phyloP scores from a whole-genome alignment of 2,113 vertebrate genomes.

The Polyodon spathula region DNA sequence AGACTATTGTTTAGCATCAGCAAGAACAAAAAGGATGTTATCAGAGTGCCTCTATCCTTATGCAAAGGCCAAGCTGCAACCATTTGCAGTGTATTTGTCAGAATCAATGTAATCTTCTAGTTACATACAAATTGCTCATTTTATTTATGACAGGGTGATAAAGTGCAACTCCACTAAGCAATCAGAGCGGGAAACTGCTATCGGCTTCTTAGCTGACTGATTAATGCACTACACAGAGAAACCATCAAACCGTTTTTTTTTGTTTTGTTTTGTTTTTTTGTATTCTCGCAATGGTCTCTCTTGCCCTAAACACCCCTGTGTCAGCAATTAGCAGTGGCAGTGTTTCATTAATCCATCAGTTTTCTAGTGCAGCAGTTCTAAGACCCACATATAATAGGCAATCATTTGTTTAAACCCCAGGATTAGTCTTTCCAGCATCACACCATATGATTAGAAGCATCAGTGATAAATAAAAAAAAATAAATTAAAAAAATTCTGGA shows the following conservation, averaged over 20 bases:
- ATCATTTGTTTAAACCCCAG: constrained; percentile 53
- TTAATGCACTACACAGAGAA: constrained; percentile 40
- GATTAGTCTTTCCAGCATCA: constrained; percentile 44
- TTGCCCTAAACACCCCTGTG: constrained; percentile 50
- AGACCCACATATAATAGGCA: constrained; percentile 54
- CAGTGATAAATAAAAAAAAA: constrained; percentile 12
- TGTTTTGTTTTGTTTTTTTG: constrained; percentile 27
- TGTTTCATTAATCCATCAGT: constrained; percentile 69
- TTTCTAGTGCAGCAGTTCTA: constrained; percentile 57
- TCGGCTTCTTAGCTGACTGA: constrained; percentile 41
- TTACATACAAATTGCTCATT: neutral
- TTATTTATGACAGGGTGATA: constrained; percentile 14
- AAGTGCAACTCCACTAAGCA: constrained; percentile 15
- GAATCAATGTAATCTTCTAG: neutral
- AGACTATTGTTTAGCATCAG: neutral
- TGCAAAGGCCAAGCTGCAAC: neutral
- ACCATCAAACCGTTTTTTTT: constrained; percentile 37
- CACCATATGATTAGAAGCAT: constrained; percentile 23
- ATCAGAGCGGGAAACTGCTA: constrained; percentile 18
- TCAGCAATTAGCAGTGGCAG: constrained; percentile 76
- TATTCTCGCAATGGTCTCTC: constrained; percentile 41
- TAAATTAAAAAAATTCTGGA: neutral
- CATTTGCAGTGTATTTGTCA: neutral
- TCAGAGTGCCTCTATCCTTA: constrained; percentile 14
- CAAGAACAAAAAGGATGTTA: constrained; percentile 17